These are phyloP conservation scores for Nerophis lumbriciformis DNA, from an alignment of 2,113 vertebrate genomes.

Conservation along the genomic window DNA sequence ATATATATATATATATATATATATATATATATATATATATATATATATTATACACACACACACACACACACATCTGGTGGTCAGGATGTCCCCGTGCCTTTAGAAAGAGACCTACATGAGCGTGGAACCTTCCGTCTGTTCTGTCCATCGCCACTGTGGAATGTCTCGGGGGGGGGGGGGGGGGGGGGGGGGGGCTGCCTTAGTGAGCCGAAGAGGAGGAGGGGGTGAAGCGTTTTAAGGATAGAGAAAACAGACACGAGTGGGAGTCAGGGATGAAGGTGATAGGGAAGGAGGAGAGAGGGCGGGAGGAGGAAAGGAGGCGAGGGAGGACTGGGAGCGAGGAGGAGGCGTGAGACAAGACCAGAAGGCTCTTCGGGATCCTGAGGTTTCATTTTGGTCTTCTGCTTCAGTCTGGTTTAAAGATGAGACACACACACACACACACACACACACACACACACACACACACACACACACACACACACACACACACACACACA, in stretches of 20 bases:
- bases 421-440: not conserved
- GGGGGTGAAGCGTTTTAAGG: slow-evolving; percentile 20
- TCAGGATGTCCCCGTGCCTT: not conserved
- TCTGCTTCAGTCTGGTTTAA: slow-evolving; percentile 7
- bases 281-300: slow-evolving; percentile 17
- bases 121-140: slow-evolving; percentile 35
- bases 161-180: slow-evolving; percentile 45
- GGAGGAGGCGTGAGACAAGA: slow-evolving; percentile 30
- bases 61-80: no score
- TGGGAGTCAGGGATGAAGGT: slow-evolving; percentile 22
- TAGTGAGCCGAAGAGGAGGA: slow-evolving; percentile 19
- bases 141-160: slow-evolving; percentile 59
- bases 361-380: slow-evolving; percentile 60
- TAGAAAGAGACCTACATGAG: slow-evolving; percentile 35
- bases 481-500: not conserved
- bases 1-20: no score
- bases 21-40: no score
- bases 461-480: no score
- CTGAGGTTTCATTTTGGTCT: slow-evolving; percentile 37
- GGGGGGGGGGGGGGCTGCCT: slow-evolving; percentile 33
- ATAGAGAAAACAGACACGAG: slow-evolving; percentile 49
- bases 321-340: not conserved
- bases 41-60: no score
- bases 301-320: not conserved
- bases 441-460: no score